These are phyloP conservation scores for Colossoma macropomum DNA, from an alignment of 2,113 vertebrate genomes.

Conservation along the genomic window DNA sequence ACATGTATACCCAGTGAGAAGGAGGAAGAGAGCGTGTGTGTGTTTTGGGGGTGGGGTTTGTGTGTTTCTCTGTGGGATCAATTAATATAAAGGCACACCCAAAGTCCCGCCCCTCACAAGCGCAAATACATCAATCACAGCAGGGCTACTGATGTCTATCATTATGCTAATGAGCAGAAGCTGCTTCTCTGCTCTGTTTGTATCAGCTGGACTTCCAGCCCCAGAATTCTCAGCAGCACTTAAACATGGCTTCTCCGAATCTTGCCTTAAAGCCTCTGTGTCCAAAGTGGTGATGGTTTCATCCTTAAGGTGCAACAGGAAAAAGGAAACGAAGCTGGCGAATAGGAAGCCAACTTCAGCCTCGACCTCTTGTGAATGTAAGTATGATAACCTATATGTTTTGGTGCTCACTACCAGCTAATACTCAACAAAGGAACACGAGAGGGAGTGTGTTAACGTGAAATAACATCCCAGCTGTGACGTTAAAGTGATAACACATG, in stretches of 20 bases:
- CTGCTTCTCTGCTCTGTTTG: constrained; percentile 55
- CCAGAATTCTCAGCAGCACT: constrained; percentile 5
- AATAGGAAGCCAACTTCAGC: too few species aligned
- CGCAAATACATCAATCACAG: constrained; percentile 43
- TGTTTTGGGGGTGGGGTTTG: background rate
- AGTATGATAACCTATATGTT: too few species aligned
- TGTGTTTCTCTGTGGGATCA: constrained; percentile 37
- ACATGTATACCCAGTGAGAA: background rate
- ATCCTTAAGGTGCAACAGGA: too few species aligned
- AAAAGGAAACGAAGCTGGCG: too few species aligned
- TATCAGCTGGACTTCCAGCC: constrained; percentile 14
- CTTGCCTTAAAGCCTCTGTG: background rate
- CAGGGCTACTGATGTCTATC: constrained; percentile 46
- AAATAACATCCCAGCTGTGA: too few species aligned
- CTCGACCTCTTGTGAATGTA: too few species aligned
- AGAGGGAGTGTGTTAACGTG: too few species aligned
- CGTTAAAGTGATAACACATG: too few species aligned
- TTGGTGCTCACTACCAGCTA: too few species aligned
- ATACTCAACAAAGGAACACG: too few species aligned
- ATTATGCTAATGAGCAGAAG: constrained; percentile 59
- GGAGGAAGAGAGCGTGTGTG: background rate
- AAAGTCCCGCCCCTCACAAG: constrained; percentile 32
- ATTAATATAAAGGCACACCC: constrained; percentile 53
- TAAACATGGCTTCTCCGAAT: background rate
- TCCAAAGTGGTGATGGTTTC: background rate